Evolutionary conservation across 2,888 invertebrate species (phyloP), one percentile per base, ranked within the genome.

Genomic region (Acanthosepion lycidas): DNA sequence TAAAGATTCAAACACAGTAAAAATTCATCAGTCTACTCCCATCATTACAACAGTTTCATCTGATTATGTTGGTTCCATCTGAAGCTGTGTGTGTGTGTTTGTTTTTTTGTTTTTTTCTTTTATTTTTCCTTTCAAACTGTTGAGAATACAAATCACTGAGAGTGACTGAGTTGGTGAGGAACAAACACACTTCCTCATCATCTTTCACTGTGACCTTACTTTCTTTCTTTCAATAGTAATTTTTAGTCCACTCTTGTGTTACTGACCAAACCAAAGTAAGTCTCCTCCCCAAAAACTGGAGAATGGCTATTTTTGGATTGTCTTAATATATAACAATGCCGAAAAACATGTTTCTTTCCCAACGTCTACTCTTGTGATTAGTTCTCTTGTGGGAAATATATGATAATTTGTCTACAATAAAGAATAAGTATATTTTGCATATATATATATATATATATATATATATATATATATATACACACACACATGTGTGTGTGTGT

Each of bases 281-380:
- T 78, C 78, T 78, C 78, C 78, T 78, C 78, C 78, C 78, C 78
- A n/a, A 78, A 78, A 78, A 78, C 78, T 78, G 78, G 78, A 78
- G 78, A 78, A 78, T 78, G 78, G n/a, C 78, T 78, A 78, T 78
- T 78, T 78, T 78, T 78, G 78, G 78, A 78, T 78, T 78, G 78
- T 78, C 78, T 78, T 78, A 78, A 78, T 78, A 78, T 78, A 78
- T 78, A 78, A 78, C 78, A 78, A 78, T 78, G 33, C 78, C n/a
- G 78, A 78, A 78, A 78, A 78, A 78, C 78, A 78, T 78, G 78
- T 78, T 78, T 78, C n/a, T n/a, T 33, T 78, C 33, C 78, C n/a
- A n/a, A n/a, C 15, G 78, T n/a, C 78, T 78, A 15, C 33, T 15
- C n/a, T 78, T 78, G n/a, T n/a, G n/a, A n/a, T 78, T 33, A n/a